Percentiles rank a stretch among this genome's conserved stretches.
These are phyloP conservation scores for Psammodynastes pulverulentus DNA, from an alignment of 2,113 vertebrate genomes.

Conservation along the genomic window DNA sequence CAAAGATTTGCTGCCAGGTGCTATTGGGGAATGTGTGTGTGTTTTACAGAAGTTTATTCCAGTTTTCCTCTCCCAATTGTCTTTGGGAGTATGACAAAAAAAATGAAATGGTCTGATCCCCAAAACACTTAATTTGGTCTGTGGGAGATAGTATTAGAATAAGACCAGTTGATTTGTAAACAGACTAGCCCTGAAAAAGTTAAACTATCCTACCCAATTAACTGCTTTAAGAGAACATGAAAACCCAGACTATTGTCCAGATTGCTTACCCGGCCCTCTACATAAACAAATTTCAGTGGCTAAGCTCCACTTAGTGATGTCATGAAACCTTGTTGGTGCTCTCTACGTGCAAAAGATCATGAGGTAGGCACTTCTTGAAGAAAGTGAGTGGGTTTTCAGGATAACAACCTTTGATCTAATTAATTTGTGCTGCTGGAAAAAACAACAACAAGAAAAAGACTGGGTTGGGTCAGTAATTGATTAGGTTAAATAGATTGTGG, in stretches of 20 bases:
- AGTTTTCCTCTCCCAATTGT: background rate
- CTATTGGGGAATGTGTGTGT: background rate
- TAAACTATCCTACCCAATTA: background rate
- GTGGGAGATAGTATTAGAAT: background rate
- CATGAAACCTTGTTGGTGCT: background rate
- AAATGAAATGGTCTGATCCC: background rate
- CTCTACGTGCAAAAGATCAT: background rate
- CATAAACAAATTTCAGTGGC: background rate
- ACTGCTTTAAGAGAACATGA: background rate
- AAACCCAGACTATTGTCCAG: background rate
- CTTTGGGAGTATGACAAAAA: background rate
- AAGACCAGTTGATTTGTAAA: background rate
- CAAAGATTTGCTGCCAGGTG: background rate
- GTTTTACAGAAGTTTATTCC: background rate
- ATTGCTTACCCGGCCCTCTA: background rate
- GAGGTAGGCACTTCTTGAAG: background rate
- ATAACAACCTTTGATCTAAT: background rate
- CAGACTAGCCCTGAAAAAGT: background rate
- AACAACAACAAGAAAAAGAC: background rate
- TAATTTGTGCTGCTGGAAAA: background rate
- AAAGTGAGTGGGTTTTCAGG: background rate
- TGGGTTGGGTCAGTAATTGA: background rate
- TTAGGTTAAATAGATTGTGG: background rate
- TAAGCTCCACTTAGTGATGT: background rate
- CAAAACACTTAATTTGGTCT: background rate